Evolutionary conservation across 2,888 invertebrate species (phyloP).

Genomic region (Dicranocentrus wangi): DNA sequence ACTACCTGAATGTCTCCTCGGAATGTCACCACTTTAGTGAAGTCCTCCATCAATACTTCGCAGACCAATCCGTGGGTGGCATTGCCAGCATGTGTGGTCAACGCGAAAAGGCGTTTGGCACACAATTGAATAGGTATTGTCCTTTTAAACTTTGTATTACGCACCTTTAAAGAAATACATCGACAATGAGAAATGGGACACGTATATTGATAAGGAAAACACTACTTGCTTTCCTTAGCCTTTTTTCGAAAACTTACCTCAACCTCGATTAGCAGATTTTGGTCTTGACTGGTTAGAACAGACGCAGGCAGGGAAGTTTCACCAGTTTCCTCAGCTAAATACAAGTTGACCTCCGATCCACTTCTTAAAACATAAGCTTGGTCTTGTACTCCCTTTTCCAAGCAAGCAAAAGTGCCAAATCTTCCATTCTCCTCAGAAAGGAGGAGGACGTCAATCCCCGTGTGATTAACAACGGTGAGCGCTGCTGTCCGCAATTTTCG

Average conservation of each 20-base stretch:
- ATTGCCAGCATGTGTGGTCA: constrained; percentile 79
- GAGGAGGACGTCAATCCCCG: constrained; percentile 75
- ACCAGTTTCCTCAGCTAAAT: constrained; percentile 67
- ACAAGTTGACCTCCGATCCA: constrained; percentile 67
- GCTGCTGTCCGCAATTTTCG: constrained; percentile 80
- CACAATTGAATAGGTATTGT: constrained; percentile 88
- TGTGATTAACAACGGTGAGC: constrained; percentile 87
- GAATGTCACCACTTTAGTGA: constrained; percentile 88
- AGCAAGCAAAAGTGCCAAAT: constrained; percentile 66
- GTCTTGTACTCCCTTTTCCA: constrained; percentile 63
- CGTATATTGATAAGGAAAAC: too few relatives aligned
- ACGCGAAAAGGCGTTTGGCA: constrained; percentile 88
- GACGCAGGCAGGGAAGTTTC: constrained; percentile 72
- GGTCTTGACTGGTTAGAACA: constrained; percentile 73
- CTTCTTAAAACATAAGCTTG: constrained; percentile 70
- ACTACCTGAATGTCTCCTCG: constrained; percentile 88
- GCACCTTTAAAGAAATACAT: constrained; percentile 74
- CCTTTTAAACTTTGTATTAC: constrained; percentile 76
- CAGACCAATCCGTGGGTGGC: constrained; percentile 90
- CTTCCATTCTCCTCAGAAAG: constrained; percentile 72
- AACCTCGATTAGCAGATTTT: constrained; percentile 72
- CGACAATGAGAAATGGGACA: background rate
- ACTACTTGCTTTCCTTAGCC: too few relatives aligned
- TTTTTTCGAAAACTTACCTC: constrained; percentile 70
- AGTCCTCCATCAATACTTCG: constrained; percentile 87